Percentiles rank a stretch among this genome's conserved stretches.
These are phyloP conservation scores for Daphoenositta chrysoptera DNA, from an alignment of 2,113 vertebrate species.

Conservation along the genomic window DNA sequence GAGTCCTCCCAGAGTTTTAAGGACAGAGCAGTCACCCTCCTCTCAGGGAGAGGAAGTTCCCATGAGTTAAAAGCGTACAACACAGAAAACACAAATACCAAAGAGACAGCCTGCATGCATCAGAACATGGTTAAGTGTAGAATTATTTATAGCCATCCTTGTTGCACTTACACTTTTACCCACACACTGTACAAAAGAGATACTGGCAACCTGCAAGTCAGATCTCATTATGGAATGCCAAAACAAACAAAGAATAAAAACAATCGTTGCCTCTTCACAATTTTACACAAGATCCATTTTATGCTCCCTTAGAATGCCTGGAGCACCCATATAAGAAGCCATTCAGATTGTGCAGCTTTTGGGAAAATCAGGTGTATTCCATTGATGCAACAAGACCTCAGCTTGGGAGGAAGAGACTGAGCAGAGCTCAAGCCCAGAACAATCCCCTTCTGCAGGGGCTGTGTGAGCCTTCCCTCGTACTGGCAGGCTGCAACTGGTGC, in stretches of 20 bases:
- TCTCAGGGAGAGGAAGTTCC: neutral
- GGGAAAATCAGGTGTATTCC: neutral
- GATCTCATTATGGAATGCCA: neutral
- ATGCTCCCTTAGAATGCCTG: neutral
- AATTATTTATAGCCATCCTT: neutral
- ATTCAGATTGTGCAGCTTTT: neutral
- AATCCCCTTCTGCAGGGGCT: neutral
- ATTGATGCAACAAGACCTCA: neutral
- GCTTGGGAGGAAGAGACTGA: neutral
- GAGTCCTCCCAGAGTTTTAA: neutral
- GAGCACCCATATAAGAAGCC: neutral
- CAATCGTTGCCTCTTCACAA: neutral
- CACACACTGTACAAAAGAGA: neutral
- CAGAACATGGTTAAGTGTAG: neutral
- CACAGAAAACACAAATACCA: neutral
- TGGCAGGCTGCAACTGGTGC: neutral
- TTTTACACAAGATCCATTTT: neutral
- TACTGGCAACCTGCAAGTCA: neutral
- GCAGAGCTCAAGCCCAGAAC: neutral
- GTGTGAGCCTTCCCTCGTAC: neutral
- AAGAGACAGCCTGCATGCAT: neutral
- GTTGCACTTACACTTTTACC: neutral
- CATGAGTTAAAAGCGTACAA: neutral
- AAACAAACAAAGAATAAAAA: neutral
- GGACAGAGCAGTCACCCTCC: neutral